Base-by-base conservation (phyloP, 1,140 invertebrate species). In the Hypothenemus hampei region DNA sequence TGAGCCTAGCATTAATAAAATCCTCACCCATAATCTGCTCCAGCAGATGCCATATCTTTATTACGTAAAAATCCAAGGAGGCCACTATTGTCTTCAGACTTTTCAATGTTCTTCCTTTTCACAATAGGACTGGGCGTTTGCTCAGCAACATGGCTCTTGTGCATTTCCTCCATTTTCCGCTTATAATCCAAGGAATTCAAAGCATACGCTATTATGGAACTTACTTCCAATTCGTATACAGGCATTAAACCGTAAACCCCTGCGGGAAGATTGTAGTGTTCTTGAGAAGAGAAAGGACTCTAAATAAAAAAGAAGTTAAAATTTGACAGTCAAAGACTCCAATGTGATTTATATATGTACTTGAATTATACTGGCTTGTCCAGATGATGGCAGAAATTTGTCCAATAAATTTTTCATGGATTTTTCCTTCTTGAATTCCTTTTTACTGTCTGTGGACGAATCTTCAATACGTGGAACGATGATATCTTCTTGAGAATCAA, bases 171-270 rank as follows among this genome's bases (percentile, higher is more conserved):
- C 10, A 86, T 59, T 1, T 76, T 69, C 29, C 77, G 78, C 50
- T 83, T 82, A 62, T 91, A 91, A 29, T 89, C 86, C 16, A 70
- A 65, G 0, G 84, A 87, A 48, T 82, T 79, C 1, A 96, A 66
- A 4, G 89, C 81, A 67, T 91, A 93, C 0, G 92, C 88, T 51
- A 96, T 90, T 39, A 96, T 87, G 1, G 92, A 94, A 58, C 90
- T 92, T 1, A 87, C 85, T 69, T 97, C 91, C 11, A 81, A 80
- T 67, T 94, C 91, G 58, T 87, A 85, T 0, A 95, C 85, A 8
- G 89, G 76, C 6, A 94, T 77, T 1, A 87, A 87, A 13, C 87
- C 78, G 24, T 77, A 75, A 6, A 78, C 68, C 23, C 78, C 75
- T 29, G 73, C 51, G 1, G 79, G 72, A 18, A 82, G 65, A 1